Percentiles rank a stretch among this genome's conserved stretches.
Conservation (phyloP, 2,797 vertebrate species). For the Poecilia picta region DNA sequence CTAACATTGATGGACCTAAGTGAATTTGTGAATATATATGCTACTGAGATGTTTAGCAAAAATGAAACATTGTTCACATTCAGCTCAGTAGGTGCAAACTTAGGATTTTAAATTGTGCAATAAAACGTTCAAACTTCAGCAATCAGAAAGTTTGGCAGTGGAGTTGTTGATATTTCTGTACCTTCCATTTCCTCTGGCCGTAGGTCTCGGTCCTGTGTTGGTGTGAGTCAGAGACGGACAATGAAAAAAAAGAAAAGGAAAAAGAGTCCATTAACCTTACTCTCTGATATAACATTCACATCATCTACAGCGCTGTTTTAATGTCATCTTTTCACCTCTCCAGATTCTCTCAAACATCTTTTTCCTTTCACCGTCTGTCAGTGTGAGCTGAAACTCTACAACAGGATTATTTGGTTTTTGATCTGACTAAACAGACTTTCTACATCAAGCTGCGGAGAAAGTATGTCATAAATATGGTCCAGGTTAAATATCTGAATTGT, state of each 20-base stretch:
- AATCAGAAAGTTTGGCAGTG: conserved; percentile 1
- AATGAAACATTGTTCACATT: neutral
- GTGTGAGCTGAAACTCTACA: conserved; percentile 36
- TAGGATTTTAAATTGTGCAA: neutral
- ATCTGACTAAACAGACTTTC: conserved; percentile 56
- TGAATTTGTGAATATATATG: neutral
- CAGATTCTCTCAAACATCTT: neutral
- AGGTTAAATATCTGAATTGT: conserved; percentile 4
- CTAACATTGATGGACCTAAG: neutral
- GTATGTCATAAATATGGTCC: conserved; percentile 37
- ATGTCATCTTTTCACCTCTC: neutral
- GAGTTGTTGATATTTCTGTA: conserved; percentile 51
- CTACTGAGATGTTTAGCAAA: neutral
- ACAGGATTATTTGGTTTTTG: conserved; percentile 59
- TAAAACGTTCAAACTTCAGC: neutral
- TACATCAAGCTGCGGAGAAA: conserved; percentile 27
- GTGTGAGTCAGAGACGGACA: conserved; percentile 17
- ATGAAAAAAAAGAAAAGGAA: conserved; percentile 21
- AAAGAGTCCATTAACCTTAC: conserved; percentile 11
- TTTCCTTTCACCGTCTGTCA: conserved; percentile 12
- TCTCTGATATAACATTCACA: neutral
- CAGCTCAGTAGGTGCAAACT: neutral
- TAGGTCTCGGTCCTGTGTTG: conserved; percentile 82
- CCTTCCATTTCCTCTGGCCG: conserved; percentile 87
- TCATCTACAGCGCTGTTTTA: conserved; percentile 6